phyloP scores from a whole-genome alignment of 2,113 vertebrate genomes.

The Coptodon rendalli region DNA sequence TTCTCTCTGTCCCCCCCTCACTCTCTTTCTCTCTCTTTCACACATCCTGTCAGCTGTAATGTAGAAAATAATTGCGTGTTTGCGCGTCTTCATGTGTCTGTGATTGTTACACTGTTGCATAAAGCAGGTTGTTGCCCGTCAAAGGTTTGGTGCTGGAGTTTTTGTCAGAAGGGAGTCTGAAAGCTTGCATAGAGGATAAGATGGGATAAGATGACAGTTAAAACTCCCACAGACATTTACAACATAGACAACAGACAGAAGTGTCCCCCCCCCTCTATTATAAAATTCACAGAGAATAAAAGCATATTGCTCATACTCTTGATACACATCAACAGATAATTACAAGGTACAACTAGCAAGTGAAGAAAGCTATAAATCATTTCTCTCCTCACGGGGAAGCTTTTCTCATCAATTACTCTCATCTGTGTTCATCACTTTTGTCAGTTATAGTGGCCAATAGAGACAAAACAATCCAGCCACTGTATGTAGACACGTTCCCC shows the following conservation, averaged over 20 bases:
- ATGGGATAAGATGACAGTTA: not conserved
- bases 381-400: not conserved
- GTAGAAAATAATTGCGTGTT: not conserved
- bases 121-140: not conserved
- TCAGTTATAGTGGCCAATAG: not conserved
- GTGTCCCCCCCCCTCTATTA: not conserved
- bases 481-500: not conserved
- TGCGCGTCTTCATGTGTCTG: not conserved
- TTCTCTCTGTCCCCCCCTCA: rapidly evolving
- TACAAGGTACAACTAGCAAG: not conserved
- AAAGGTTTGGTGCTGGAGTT: not conserved
- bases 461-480: not conserved
- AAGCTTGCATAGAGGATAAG: not conserved
- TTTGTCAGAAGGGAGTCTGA: not conserved
- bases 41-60: not conserved
- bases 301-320: not conserved
- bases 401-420: conserved; percentile 10
- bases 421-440: conserved; percentile 18
- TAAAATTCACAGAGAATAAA: not conserved
- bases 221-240: conserved; percentile 18
- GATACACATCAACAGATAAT: not conserved
- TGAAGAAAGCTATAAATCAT: not conserved
- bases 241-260: not conserved
- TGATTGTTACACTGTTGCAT: not conserved
- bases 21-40: not conserved